Conservation (phyloP, 2,797 vertebrate species). For the Pterois miles region DNA sequence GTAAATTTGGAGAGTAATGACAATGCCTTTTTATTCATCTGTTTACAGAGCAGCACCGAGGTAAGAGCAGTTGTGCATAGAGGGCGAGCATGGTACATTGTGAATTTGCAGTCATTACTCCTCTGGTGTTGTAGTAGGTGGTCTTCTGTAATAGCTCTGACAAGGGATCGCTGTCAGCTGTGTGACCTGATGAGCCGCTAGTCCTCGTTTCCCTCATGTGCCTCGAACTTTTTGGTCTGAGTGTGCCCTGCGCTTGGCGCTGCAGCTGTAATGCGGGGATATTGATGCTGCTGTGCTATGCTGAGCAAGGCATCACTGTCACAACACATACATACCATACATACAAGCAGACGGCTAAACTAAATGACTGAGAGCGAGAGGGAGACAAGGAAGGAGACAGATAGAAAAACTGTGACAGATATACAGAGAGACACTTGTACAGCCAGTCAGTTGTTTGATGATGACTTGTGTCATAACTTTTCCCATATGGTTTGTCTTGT, state of each 20-base stretch:
- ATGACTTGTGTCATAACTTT: constrained; percentile 57
- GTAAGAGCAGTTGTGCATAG: neutral
- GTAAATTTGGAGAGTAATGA: neutral
- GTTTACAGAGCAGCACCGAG: neutral
- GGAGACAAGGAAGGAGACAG: constrained; percentile 22
- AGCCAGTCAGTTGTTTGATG: constrained; percentile 49
- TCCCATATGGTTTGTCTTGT: constrained; percentile 58
- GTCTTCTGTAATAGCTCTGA: constrained; percentile 18
- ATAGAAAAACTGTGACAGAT: constrained; percentile 11
- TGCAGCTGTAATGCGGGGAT: neutral
- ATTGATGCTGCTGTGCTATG: neutral
- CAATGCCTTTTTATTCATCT: neutral
- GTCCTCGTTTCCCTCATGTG: neutral
- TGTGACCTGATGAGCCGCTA: constrained; percentile 27
- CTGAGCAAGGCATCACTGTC: constrained; percentile 13
- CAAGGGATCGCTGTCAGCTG: constrained; percentile 25
- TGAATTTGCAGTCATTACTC: constrained; percentile 7
- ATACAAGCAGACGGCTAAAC: constrained; percentile 22
- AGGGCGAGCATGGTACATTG: neutral
- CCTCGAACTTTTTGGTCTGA: neutral
- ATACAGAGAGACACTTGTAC: constrained; percentile 21
- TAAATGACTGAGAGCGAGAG: constrained; percentile 10
- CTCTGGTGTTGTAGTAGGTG: neutral
- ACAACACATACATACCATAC: constrained; percentile 10
- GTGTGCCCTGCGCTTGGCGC: neutral